Conservation (phyloP, 2,888 invertebrate genomes). For the Drosophila lacicola region DNA sequence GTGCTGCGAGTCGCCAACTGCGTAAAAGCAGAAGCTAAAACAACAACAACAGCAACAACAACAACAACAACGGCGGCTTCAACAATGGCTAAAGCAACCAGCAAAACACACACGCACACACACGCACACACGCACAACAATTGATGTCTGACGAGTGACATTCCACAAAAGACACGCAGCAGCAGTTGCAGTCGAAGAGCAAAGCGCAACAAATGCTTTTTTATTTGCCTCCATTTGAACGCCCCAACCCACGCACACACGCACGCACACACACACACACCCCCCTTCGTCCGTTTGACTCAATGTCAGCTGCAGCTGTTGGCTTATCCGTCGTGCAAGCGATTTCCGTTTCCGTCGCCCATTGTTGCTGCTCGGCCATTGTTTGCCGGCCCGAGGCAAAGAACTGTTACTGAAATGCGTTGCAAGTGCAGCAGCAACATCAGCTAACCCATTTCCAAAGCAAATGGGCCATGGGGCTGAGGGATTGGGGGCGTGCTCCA, state of each 20-base stretch:
- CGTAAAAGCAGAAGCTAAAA: constrained; percentile 22
- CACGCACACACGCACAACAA: constrained; percentile 2
- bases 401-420: constrained; percentile 16
- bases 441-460: no score
- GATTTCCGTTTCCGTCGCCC: constrained; percentile 60
- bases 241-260: not conserved
- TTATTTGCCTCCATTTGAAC: constrained; percentile 22
- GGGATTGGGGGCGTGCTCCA: no score
- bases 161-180: constrained; percentile 47
- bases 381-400: constrained; percentile 26
- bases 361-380: constrained; percentile 20
- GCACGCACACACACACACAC: not conserved
- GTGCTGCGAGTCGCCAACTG: constrained; percentile 46
- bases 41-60: constrained; percentile 3
- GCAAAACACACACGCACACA: constrained; percentile 2
- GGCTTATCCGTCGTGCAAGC: constrained; percentile 35
- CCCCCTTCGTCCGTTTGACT: constrained; percentile 3
- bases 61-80: not conserved
- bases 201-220: constrained; percentile 65
- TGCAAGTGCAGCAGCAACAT: constrained; percentile 13
- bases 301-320: constrained; percentile 55
- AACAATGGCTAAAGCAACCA: not conserved
- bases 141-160: constrained; percentile 42
- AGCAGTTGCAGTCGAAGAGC: constrained; percentile 30
- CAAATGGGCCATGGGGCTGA: no score